Evolutionary conservation across 2,888 invertebrate species (phyloP).

Genomic region (Pachymerium ferrugineum): DNA sequence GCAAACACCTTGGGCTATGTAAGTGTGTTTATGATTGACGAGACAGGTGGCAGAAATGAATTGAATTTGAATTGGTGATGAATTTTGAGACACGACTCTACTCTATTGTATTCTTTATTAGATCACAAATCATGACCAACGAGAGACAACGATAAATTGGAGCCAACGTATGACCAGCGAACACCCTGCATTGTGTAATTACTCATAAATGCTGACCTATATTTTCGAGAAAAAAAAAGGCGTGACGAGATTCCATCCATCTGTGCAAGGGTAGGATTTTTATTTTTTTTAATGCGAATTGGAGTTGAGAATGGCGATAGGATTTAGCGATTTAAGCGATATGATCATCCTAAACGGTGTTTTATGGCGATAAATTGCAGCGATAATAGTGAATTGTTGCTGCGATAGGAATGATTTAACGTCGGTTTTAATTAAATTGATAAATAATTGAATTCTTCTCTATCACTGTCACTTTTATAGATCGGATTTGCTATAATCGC

Average conservation of each 20-base stretch:
- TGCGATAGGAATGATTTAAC: neutral
- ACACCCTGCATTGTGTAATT: neutral
- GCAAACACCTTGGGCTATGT: too few species aligned
- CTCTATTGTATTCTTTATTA: conserved; percentile 10
- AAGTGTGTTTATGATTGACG: neutral
- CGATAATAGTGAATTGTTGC: neutral
- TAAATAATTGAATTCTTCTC: neutral
- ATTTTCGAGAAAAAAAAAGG: conserved; percentile 11
- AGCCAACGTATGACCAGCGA: neutral
- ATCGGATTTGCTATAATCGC: neutral
- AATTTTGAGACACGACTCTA: neutral
- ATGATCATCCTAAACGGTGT: neutral
- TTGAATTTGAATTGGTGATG: conserved; percentile 18
- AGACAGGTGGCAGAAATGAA: conserved; percentile 18
- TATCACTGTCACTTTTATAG: neutral
- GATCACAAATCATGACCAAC: neutral
- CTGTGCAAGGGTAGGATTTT: neutral
- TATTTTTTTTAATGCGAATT: neutral
- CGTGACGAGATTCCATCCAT: neutral
- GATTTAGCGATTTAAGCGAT: neutral
- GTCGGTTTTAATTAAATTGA: neutral
- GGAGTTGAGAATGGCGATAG: neutral
- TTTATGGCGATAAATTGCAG: neutral
- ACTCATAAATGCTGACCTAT: conserved; percentile 1
- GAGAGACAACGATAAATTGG: neutral